These are phyloP conservation scores for Yponomeuta plumbellus DNA, from an alignment of 2,888 invertebrate genomes.

Conservation along the genomic window DNA sequence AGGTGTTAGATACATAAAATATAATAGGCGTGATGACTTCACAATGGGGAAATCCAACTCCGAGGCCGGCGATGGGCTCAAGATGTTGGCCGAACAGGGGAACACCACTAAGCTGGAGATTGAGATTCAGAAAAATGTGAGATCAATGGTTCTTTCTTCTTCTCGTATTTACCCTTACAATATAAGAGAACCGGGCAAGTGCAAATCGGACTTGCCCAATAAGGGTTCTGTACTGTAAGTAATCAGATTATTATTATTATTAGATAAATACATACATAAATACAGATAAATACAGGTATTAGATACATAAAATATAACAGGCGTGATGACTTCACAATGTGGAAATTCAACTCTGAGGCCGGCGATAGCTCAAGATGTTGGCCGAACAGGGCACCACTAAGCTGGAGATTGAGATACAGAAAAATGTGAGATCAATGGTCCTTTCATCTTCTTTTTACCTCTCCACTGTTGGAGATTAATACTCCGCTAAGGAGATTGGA, in stretches of 20 bases:
- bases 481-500: no score
- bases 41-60: constrained; percentile 47
- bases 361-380: constrained; percentile 48
- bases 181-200: no score
- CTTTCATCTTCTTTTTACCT: background rate
- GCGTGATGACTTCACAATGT: constrained; percentile 47
- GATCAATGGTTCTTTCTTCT: background rate
- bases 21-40: no score
- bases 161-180: no score
- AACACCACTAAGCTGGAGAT: constrained; percentile 61
- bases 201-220: no score
- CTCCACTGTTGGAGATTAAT: no score
- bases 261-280: no score
- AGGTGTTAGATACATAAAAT: no score
- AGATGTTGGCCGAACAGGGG: constrained; percentile 63
- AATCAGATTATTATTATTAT: no score
- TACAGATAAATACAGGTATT: no score
- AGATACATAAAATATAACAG: no score
- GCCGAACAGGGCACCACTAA: constrained; percentile 66
- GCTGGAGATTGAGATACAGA: constrained; percentile 57
- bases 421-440: constrained; percentile 33
- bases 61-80: constrained; percentile 51
- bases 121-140: constrained; percentile 53
- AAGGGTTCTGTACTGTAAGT: no score
- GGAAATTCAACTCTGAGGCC: constrained; percentile 51